Percentiles rank a stretch among this genome's conserved stretches.
phyloP scores from a whole-genome alignment of 2,797 vertebrate species.

The Sebastes vulpes region DNA sequence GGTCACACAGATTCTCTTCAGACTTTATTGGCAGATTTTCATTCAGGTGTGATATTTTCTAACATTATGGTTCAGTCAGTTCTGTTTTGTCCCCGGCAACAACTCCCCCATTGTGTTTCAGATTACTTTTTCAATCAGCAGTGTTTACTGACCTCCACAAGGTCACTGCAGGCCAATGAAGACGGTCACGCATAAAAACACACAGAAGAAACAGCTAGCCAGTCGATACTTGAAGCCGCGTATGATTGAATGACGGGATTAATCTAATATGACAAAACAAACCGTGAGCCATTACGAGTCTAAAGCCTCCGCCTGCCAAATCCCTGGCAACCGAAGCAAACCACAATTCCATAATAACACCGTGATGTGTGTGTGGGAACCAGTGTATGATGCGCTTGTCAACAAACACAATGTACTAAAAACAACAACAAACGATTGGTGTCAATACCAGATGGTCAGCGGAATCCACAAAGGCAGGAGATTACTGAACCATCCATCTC shows the following conservation, averaged over 20 bases:
- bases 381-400: not conserved
- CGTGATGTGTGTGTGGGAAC: not conserved
- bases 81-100: not conserved
- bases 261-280: slow-evolving; percentile 49
- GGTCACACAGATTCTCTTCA: not conserved
- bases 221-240: not conserved
- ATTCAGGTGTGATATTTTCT: not conserved
- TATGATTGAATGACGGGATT: slow-evolving; percentile 45
- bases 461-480: slow-evolving; percentile 21
- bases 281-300: slow-evolving; percentile 23
- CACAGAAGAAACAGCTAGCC: not conserved
- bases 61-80: not conserved
- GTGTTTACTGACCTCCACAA: not conserved
- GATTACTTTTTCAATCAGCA: not conserved
- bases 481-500: slow-evolving; percentile 19
- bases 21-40: not conserved
- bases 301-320: slow-evolving; percentile 30
- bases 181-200: not conserved
- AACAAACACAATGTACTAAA: slow-evolving; percentile 20
- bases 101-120: not conserved
- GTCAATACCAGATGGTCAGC: slow-evolving; percentile 55
- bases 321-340: slow-evolving; percentile 21
- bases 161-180: not conserved
- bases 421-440: slow-evolving; percentile 20
- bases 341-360: not conserved